Base-by-base conservation (phyloP, 2,888 invertebrate species). In the Sphaerophoria taeniata region DNA sequence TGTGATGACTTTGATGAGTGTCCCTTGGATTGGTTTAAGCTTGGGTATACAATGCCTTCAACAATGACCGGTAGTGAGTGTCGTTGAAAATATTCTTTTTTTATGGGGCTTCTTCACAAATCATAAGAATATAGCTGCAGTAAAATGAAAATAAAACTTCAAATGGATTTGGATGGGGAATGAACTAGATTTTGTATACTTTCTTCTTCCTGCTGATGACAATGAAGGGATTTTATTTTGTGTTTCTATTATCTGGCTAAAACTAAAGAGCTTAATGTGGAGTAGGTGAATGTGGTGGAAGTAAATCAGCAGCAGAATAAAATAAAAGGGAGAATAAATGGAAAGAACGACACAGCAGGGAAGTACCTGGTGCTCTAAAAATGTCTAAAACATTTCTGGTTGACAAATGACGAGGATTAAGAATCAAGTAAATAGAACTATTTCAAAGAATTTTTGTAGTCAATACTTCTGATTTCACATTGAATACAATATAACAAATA, bases 221-320 rank as follows among this genome's bases (percentile, higher is more conserved):
- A 36, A 73, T 51, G 80, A 70, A 70, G 63, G 80, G 43, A 60
- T 75, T 80, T 70, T 55, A 24, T 55, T 45, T 69, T 61, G 69
- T 43, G 56, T 63, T 80, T 70, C 80, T 63, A 75, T 80, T 75
- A 75, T 56, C 75, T 70, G 33, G 71, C 81, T 77, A 67, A 24
- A 77, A 67, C 76, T 67, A 12, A 16, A 24, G 76, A 24, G 76
- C 65, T 81, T 65, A 24, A 76, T 43, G 16, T 36, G 16, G 76
- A 24, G 56, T 16, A 70, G 55, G 63, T 24, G 45, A 61, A 49
- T 43, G 12, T 47, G 69, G 36, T 49, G 45, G 65, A 53, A 70
- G 24, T 24, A 24, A 24, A 24, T 24, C 24, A 24, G 24, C 24
- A 24, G 2, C 24, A 55, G 55, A 60, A 47, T 58, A 36, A 60